These are phyloP conservation scores for Enteromius anoplus DNA, from an alignment of 2,797 vertebrate species.

Conservation along the genomic window DNA sequence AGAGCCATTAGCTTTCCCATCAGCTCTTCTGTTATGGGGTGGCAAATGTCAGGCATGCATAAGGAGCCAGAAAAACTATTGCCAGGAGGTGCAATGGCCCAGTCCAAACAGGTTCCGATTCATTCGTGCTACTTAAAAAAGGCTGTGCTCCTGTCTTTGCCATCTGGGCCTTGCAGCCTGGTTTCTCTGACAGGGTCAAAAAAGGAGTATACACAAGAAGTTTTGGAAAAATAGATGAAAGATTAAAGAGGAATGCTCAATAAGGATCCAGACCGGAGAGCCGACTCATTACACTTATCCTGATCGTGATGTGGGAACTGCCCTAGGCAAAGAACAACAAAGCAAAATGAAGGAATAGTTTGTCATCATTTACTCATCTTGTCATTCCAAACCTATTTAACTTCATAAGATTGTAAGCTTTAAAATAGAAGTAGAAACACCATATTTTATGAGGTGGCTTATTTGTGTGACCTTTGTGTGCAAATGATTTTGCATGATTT, in stretches of 20 bases:
- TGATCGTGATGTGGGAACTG: background rate
- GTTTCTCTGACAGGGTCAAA: constrained; percentile 49
- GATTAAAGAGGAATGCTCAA: constrained; percentile 6
- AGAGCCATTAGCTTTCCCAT: constrained; percentile 70
- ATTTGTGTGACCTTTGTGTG: no score
- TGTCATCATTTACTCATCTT: background rate
- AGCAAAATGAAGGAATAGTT: background rate
- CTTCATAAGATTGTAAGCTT: background rate
- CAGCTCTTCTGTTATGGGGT: constrained; percentile 63
- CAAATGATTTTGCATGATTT: no score
- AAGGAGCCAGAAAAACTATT: constrained; percentile 67
- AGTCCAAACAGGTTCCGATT: constrained; percentile 69
- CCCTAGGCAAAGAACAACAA: constrained; percentile 8
- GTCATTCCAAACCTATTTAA: background rate
- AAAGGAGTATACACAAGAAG: constrained; percentile 14
- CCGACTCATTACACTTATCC: background rate
- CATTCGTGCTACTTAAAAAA: constrained; percentile 70
- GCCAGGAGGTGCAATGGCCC: constrained; percentile 64
- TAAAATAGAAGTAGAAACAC: background rate
- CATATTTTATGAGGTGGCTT: background rate
- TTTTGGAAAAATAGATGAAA: constrained; percentile 1
- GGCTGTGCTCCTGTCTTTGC: constrained; percentile 66
- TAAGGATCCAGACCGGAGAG: background rate
- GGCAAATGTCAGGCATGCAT: constrained; percentile 69
- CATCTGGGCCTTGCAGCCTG: constrained; percentile 68